Evolutionary conservation across 1,140 invertebrate species (phyloP).

Genomic region (Oedothorax gibbosus): DNA sequence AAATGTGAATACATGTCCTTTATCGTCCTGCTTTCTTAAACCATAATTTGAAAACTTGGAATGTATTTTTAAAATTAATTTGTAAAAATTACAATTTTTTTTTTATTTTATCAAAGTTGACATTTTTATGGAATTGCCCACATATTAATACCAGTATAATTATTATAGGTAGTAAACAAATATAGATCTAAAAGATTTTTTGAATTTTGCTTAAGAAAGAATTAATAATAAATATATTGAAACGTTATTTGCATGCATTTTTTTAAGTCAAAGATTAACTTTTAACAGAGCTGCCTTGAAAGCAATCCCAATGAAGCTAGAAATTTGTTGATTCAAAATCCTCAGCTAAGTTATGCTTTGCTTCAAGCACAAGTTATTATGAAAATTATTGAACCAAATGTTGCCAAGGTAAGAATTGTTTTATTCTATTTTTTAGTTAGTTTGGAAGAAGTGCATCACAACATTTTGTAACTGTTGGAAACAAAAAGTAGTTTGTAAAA

Average conservation of each 20-base stretch:
- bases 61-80: no score
- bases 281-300: constrained; percentile 70
- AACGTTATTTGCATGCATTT: background rate
- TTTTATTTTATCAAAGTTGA: no score
- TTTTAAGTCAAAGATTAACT: background rate
- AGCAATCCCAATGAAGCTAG: constrained; percentile 79
- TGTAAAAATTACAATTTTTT: no score
- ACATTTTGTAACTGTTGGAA: background rate
- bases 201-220: no score
- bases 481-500: no score
- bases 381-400: constrained; percentile 97
- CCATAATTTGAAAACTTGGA: no score
- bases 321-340: constrained; percentile 97
- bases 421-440: background rate
- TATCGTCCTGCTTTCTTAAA: no score
- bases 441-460: background rate
- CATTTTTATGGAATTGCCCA: no score
- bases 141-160: no score
- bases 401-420: constrained; percentile 74
- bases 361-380: constrained; percentile 98
- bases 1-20: no score
- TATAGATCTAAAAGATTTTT: no score
- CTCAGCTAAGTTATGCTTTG: constrained; percentile 96
- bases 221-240: background rate
- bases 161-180: no score